Conservation (phyloP, 2,797 vertebrate species). For the Mastacembelus armatus region DNA sequence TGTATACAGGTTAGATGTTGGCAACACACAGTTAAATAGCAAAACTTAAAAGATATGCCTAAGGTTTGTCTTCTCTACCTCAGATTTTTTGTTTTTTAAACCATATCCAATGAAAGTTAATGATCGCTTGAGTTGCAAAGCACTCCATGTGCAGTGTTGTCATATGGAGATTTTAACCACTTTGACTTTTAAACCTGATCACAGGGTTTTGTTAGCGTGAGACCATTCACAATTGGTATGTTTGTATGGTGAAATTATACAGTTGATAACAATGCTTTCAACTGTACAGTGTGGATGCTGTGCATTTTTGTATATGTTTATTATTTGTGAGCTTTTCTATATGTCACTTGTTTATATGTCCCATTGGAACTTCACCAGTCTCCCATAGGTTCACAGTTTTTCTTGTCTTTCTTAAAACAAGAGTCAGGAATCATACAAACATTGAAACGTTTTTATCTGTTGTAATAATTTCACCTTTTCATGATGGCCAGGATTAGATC, state of each 20-base stretch:
- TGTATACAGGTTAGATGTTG: constrained; percentile 18
- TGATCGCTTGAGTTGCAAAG: background rate
- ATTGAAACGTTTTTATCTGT: no score
- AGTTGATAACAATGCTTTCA: no score
- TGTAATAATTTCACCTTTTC: no score
- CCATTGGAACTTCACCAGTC: background rate
- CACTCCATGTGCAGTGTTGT: background rate
- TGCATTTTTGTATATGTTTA: background rate
- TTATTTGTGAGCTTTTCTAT: background rate
- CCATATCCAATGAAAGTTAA: constrained; percentile 23
- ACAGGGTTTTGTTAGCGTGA: background rate
- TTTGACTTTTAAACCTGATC: constrained; percentile 22
- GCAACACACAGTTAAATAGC: background rate
- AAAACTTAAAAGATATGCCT: constrained; percentile 7
- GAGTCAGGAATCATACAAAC: no score
- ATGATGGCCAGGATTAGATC: no score
- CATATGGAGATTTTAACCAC: constrained; percentile 24
- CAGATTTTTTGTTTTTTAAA: constrained; percentile 1
- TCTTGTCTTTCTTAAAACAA: no score
- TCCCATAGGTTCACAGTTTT: background rate
- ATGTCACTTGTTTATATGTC: background rate
- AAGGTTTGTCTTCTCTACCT: background rate
- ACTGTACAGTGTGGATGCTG: background rate
- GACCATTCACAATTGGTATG: constrained; percentile 29
- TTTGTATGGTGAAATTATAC: background rate